Conservation (phyloP, 2,888 invertebrate species). For the Lycaena phlaeas region DNA sequence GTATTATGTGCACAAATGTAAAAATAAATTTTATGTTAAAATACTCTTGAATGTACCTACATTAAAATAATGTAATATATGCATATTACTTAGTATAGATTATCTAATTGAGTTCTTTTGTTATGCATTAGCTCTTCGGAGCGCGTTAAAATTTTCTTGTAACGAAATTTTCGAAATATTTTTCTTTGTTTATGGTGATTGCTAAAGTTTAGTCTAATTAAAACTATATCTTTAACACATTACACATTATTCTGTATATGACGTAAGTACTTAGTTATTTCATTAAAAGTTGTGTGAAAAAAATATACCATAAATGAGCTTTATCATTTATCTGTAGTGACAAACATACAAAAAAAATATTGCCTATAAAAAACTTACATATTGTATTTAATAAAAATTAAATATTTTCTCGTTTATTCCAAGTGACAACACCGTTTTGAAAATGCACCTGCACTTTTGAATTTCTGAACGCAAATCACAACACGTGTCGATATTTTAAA, state of each 20-base stretch:
- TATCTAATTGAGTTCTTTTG: too few species aligned
- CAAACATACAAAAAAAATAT: background rate
- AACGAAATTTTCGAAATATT: background rate
- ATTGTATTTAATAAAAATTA: background rate
- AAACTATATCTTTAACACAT: background rate
- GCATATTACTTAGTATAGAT: too few species aligned
- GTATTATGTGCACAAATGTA: too few species aligned
- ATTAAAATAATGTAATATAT: too few species aligned
- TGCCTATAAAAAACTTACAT: too few species aligned
- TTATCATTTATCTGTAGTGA: too few species aligned
- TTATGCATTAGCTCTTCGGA: background rate
- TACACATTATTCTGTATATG: background rate
- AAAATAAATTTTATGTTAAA: too few species aligned
- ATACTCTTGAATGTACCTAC: too few species aligned
- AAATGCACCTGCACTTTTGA: conserved; percentile 3
- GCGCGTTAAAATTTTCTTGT: background rate
- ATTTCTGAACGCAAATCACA: conserved; percentile 1
- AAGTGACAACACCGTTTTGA: conserved; percentile 17
- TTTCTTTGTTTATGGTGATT: background rate
- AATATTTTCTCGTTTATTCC: conserved; percentile 5
- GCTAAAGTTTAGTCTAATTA: background rate
- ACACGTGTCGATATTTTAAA: conserved; percentile 8
- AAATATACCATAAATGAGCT: background rate
- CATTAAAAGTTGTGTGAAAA: background rate
- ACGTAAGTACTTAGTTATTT: background rate